These are phyloP conservation scores for Alosa sapidissima DNA, from an alignment of 2,797 vertebrate species.

Conservation along the genomic window DNA sequence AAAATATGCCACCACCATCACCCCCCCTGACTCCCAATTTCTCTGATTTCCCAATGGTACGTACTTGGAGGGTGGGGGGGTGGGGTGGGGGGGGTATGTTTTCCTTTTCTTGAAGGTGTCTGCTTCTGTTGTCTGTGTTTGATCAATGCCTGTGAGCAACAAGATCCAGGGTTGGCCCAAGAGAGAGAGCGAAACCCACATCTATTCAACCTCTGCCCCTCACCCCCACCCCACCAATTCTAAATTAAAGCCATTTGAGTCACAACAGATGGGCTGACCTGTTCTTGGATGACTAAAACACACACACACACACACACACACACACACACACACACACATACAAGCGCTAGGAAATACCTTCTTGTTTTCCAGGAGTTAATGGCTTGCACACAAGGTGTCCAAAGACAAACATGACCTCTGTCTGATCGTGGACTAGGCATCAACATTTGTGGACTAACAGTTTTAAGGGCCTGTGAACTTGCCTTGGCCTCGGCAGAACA, in stretches of 20 bases:
- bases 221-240: neutral
- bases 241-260: slow-evolving; percentile 18
- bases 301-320: neutral
- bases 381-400: slow-evolving; percentile 28
- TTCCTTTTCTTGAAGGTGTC: slow-evolving; percentile 72
- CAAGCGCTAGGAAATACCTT: slow-evolving; percentile 10
- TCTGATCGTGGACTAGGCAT: slow-evolving; percentile 10
- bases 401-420: slow-evolving; percentile 31
- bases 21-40: slow-evolving; percentile 18
- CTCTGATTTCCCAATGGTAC: neutral
- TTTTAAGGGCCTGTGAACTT: slow-evolving; percentile 17
- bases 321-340: neutral
- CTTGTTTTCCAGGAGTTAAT: slow-evolving; percentile 21
- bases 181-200: neutral
- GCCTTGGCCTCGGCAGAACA: neutral
- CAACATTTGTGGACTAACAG: slow-evolving; percentile 20
- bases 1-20: slow-evolving; percentile 29
- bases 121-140: slow-evolving; percentile 58
- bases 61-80: neutral
- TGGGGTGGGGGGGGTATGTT: slow-evolving; percentile 63
- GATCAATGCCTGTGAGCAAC: slow-evolving; percentile 51
- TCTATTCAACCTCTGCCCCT: neutral
- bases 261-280: slow-evolving; percentile 25
- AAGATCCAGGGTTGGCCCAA: neutral
- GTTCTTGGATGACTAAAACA: slow-evolving; percentile 19